Evolutionary conservation across 2,113 vertebrate genomes (phyloP).

Genomic region (Channa maculata): DNA sequence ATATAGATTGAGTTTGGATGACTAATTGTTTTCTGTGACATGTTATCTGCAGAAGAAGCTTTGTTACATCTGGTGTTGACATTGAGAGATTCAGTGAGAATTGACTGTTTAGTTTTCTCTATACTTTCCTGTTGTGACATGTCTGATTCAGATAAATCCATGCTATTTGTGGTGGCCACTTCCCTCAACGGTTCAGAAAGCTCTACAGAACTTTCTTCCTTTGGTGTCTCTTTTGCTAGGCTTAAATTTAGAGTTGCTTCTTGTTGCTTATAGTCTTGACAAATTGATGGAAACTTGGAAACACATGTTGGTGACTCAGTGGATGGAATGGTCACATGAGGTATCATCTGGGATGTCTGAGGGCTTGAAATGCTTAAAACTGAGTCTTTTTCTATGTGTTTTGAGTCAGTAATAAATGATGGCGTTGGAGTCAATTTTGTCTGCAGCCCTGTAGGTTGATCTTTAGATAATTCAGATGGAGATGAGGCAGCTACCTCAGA

Average conservation of each 20-base stretch:
- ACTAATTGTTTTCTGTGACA: conserved; percentile 14
- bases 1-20: conserved; percentile 68
- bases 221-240: conserved; percentile 22
- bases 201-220: conserved; percentile 14
- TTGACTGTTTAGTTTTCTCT: conserved; percentile 29
- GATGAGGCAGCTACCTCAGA: background rate
- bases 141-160: background rate
- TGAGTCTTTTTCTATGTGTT: conserved; percentile 1
- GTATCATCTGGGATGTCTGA: conserved; percentile 9
- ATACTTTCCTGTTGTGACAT: conserved; percentile 21
- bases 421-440: background rate
- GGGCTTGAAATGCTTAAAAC: background rate
- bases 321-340: conserved; percentile 1
- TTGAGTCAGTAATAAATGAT: conserved; percentile 18
- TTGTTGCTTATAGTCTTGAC: conserved; percentile 29
- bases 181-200: conserved; percentile 22
- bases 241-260: conserved; percentile 4
- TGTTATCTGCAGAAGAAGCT: background rate
- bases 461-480: conserved; percentile 17
- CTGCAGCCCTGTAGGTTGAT: background rate
- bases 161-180: background rate
- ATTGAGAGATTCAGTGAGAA: background rate
- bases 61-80: conserved; percentile 4
- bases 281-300: conserved; percentile 1
- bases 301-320: background rate